Percentiles rank a stretch among this genome's conserved stretches.
phyloP scores from a whole-genome alignment of 2,888 invertebrate species.

The Chloroclysta siterata region DNA sequence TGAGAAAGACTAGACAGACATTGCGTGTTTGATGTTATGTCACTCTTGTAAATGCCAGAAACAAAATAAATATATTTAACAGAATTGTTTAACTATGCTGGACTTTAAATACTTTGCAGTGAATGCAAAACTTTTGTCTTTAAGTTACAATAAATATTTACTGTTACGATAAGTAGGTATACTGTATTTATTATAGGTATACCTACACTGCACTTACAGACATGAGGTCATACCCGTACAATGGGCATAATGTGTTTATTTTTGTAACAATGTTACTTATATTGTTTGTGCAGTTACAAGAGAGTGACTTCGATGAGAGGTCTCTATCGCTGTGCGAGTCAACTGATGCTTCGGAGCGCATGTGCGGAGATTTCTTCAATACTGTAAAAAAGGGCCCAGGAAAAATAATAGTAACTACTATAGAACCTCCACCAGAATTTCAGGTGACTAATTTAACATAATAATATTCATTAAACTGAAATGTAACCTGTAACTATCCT shows the following conservation, averaged over 20 bases:
- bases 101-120: too few species aligned
- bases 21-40: too few species aligned
- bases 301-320: constrained; percentile 92
- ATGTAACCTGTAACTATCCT: too few species aligned
- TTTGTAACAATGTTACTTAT: constrained; percentile 11
- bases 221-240: constrained; percentile 8
- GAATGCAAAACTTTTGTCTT: too few species aligned
- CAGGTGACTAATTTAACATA: constrained; percentile 84
- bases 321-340: constrained; percentile 92
- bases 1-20: too few species aligned
- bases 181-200: neutral
- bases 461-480: too few species aligned
- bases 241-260: constrained; percentile 15
- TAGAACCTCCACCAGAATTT: constrained; percentile 94
- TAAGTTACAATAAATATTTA: too few species aligned
- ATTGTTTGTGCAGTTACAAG: constrained; percentile 86
- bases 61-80: too few species aligned
- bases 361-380: constrained; percentile 93
- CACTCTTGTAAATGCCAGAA: too few species aligned
- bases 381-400: constrained; percentile 92
- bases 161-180: neutral
- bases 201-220: neutral
- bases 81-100: too few species aligned
- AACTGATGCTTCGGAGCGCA: constrained; percentile 90
- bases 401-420: constrained; percentile 86